phyloP scores from a whole-genome alignment of 2,888 invertebrate species.

The Actias luna region DNA sequence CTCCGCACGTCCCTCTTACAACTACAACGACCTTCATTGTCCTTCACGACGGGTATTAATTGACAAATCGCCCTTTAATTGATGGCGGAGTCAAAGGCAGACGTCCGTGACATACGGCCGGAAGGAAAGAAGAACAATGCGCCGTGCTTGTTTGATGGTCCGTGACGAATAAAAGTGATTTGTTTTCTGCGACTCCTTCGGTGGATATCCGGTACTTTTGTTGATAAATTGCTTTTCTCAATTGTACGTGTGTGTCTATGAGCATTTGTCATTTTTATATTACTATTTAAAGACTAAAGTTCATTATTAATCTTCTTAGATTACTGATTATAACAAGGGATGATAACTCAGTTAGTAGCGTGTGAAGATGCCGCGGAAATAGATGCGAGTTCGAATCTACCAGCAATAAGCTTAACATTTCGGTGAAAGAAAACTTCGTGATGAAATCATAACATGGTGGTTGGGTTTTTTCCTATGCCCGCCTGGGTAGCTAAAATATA shows the following conservation, averaged over 20 bases:
- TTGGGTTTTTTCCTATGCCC: no score
- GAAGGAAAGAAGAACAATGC: constrained; percentile 15
- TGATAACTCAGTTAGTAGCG: no score
- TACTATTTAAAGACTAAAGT: background rate
- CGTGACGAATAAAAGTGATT: constrained; percentile 35
- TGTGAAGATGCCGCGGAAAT: no score
- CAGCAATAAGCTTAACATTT: no score
- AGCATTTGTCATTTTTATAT: background rate
- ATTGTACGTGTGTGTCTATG: background rate
- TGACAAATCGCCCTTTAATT: constrained; percentile 54
- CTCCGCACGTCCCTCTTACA: constrained; percentile 49
- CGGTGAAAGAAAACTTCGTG: no score
- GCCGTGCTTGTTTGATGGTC: constrained; percentile 8
- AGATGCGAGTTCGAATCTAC: no score
- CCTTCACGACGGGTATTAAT: constrained; percentile 58
- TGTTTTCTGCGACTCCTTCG: constrained; percentile 16
- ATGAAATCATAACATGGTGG: no score
- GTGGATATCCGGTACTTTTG: background rate
- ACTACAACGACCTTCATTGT: constrained; percentile 59
- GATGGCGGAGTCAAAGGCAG: constrained; percentile 44
- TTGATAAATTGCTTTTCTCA: background rate
- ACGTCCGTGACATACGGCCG: constrained; percentile 27
- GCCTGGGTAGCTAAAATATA: no score
- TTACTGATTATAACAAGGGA: no score
- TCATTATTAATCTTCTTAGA: no score